phyloP scores from a whole-genome alignment of 2,797 vertebrate species.

The Poeciliopsis paucimaculata region DNA sequence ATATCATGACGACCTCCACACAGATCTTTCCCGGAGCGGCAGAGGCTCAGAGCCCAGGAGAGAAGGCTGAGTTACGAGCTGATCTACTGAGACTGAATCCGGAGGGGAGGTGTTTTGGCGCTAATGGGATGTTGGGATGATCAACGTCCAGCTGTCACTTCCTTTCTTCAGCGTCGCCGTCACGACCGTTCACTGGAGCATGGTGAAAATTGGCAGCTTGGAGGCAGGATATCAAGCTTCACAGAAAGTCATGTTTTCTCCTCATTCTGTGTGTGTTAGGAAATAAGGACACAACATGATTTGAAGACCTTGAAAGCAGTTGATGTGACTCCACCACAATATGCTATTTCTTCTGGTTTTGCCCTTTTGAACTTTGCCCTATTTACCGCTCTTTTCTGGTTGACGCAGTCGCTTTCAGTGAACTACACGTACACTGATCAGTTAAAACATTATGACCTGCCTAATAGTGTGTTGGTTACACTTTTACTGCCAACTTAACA shows the following conservation, averaged over 20 bases:
- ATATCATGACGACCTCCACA: constrained; percentile 10
- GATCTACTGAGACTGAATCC: constrained; percentile 37
- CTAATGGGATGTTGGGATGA: constrained; percentile 48
- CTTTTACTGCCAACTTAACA: not conserved
- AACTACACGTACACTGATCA: not conserved
- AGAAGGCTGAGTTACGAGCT: constrained; percentile 29
- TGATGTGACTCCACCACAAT: constrained; percentile 9
- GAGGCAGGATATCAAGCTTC: constrained; percentile 25
- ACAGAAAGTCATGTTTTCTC: constrained; percentile 4
- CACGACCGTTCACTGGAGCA: constrained; percentile 35
- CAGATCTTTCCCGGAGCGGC: constrained; percentile 25
- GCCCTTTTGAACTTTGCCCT: not conserved
- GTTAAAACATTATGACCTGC: not conserved
- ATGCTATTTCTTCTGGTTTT: not conserved
- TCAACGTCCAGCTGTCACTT: constrained; percentile 52
- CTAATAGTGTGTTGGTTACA: not conserved
- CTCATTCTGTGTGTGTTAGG: not conserved
- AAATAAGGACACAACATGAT: constrained; percentile 4
- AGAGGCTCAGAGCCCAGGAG: constrained; percentile 8
- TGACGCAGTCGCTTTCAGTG: not conserved
- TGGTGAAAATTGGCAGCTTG: constrained; percentile 21
- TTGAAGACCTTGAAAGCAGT: constrained; percentile 13
- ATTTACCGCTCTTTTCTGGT: not conserved
- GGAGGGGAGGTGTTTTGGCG: constrained; percentile 24
- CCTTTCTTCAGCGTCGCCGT: constrained; percentile 28